Base-by-base conservation (phyloP, 2,113 vertebrate genomes). In the Progne subis region DNA sequence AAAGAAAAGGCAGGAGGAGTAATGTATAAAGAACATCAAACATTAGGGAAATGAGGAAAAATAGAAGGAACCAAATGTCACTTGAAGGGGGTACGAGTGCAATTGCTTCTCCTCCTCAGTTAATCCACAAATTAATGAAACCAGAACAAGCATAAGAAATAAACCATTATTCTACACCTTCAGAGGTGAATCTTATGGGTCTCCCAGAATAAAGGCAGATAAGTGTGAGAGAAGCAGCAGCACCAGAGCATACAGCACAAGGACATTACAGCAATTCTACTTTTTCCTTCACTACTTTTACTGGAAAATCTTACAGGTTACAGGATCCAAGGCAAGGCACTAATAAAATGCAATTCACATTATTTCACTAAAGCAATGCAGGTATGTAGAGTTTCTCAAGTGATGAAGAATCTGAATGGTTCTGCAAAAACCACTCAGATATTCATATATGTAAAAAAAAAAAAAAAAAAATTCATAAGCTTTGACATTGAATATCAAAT, bases 111-210 rank as follows among this genome's bases (percentile, higher is more conserved):
- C 49, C 60, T 94, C 19, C 86, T 95, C 1, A 0, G 72, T 67
- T 97, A 95, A 97, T 94, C 95, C 90, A 71, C 68, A 92, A 88
- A 94, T 68, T 96, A 95, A 95, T 86, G 88, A 71, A 95, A 95
- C 26, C 34, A 83, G 68, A 92, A 67, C 67, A 94, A 64, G 92
- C 9, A 68, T 25, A 63, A 78, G 88, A 70, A 74, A 44, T 31
- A 78, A 85, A 79, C 29, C 77, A 59, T 76, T 67, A 32, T 32
- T 70, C 50, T 50, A 15, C 79, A 74, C 1, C 0, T 56, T 70
- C 71, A 57, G 34, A 81, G 71, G 43, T 67, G 50, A 93, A 47
- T 20, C 79, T 71, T 52, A 39, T 2, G 4, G 2, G 29, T 7
- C 34, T 34, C 21, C 20, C 34, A 80, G 79, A 46, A 59, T 34